Evolutionary conservation across 1,140 invertebrate genomes (phyloP), one percentile per base, ranked within the genome.

Genomic region (Branchinecta lynchi): DNA sequence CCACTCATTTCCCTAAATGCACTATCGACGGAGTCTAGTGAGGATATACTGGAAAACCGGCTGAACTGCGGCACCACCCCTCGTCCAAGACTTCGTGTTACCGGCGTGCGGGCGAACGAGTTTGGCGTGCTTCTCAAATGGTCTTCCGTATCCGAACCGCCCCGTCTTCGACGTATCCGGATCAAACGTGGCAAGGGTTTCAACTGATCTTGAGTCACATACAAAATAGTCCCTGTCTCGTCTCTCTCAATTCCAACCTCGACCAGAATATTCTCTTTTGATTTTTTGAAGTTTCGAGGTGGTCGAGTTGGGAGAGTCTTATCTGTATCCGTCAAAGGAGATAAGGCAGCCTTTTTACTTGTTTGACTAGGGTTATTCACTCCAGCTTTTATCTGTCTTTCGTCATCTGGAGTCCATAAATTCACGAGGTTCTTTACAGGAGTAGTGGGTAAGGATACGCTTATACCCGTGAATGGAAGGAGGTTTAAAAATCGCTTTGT

Each of bases 51-150:
- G 17, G 43, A 43, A 15, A 66, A n/a, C 9, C 65, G 45, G 44
- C 70, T 66, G 44, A 44, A 70, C n/a, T 46, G 66, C 67, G 65
- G 15, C 8, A 51, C 71, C 44, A 69, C 71, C 7, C 68, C 21
- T 32, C 68, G 32, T 12, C 68, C 71, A 20, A 71, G 44, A 66
- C 71, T 71, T 8, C 46, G 44, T 15, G 45, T 71, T 43, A 69
- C 69, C 12, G 65, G 65, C 7, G 68, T 66, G 7, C 43, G 51
- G 10, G 32, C 66, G 65, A 45, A 44, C 17, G 44, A 60, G 43
- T 46, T 17, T 7, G 44, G 65, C n/a, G 17, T 45, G 32, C 15
- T 60, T 70, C 44, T 12, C 20, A 15, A 60, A 60, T 60, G 51
- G 17, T 60, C 51, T 60, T 60, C 51, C 12, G 51, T 15, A 20